Evolutionary conservation across 1,140 invertebrate genomes (phyloP).

Genomic region (Eriosoma lanigerum): DNA sequence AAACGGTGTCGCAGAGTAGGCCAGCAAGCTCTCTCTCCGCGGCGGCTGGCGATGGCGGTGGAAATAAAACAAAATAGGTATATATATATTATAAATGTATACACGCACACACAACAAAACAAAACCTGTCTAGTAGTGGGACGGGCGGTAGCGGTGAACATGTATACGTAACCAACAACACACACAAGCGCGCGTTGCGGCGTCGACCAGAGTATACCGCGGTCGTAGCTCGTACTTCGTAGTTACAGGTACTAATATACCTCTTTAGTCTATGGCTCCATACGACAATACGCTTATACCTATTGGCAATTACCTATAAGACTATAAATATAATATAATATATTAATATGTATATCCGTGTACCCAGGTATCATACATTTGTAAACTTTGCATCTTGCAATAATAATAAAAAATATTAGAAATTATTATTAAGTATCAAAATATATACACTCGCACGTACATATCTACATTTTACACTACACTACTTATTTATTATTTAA

Average conservation of each 20-base stretch:
- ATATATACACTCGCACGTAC: not conserved
- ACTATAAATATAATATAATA: too few relatives aligned
- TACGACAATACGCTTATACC: too few relatives aligned
- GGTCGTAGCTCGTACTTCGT: not conserved
- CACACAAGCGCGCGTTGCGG: not conserved
- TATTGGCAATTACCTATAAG: too few relatives aligned
- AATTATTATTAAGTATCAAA: too few relatives aligned
- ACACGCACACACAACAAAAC: conserved; percentile 8
- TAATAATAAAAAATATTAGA: too few relatives aligned
- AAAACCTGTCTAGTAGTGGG: conserved; percentile 42
- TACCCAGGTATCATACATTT: not conserved
- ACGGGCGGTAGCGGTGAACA: not conserved
- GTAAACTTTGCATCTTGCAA: too few relatives aligned
- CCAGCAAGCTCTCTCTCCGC: conserved; percentile 49
- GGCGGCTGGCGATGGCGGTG: conserved; percentile 2
- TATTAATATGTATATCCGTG: too few relatives aligned
- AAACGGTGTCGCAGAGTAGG: conserved; percentile 15
- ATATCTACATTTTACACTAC: too few relatives aligned
- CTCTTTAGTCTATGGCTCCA: too few relatives aligned
- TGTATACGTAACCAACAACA: conserved; percentile 43
- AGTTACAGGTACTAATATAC: too few relatives aligned
- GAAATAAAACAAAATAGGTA: not conserved
- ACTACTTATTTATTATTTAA: too few relatives aligned
- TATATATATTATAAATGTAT: not conserved
- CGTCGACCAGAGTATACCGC: not conserved